Evolutionary conservation across 2,888 invertebrate species (phyloP), one percentile per base, ranked within the genome.

Genomic region (Operophtera brumata): DNA sequence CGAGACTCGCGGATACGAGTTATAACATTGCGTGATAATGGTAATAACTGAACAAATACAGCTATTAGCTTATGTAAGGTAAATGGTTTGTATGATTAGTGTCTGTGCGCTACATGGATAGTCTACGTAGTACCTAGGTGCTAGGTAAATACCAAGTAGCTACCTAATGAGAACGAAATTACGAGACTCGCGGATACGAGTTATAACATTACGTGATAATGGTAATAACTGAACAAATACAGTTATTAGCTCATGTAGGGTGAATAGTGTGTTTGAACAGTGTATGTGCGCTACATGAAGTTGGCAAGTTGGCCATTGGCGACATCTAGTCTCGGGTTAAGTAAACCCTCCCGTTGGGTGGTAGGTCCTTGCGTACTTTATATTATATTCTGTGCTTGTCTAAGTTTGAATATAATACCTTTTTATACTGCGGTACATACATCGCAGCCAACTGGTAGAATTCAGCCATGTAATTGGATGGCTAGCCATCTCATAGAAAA

Each of bases 121-220:
- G 8, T 30, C 1, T 30, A 10, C 4, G 6, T n/a, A 34, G n/a
- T n/a, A n/a, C n/a, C n/a, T n/a, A n/a, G n/a, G n/a, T n/a, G n/a
- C n/a, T n/a, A n/a, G n/a, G n/a, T n/a, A 44, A 51, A 52, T 50
- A 57, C 51, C 47, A 56, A 47, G 51, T 52, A 44, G 32, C 50
- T 13, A 37, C 32, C 39, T 56, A 56, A 56, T 56, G 51, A 51
- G 50, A 51, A 51, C 39, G 25, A 44, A 52, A 56, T 44, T 52
- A 47, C 47, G 12, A 36, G 11, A 37, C 42, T 41, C 28, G 26
- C 35, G 28, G n/a, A 14, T 11, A 45, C 39, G n/a, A 37, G 46
- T 26, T 32, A 20, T 36, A 26, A 42, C 25, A 42, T 35, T 28
- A 42, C 34, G 34, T 48, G 30, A 11, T 34, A 35, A 34, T 41